Evolutionary conservation across 2,113 vertebrate species (phyloP).

Genomic region (Notechis scutatus): DNA sequence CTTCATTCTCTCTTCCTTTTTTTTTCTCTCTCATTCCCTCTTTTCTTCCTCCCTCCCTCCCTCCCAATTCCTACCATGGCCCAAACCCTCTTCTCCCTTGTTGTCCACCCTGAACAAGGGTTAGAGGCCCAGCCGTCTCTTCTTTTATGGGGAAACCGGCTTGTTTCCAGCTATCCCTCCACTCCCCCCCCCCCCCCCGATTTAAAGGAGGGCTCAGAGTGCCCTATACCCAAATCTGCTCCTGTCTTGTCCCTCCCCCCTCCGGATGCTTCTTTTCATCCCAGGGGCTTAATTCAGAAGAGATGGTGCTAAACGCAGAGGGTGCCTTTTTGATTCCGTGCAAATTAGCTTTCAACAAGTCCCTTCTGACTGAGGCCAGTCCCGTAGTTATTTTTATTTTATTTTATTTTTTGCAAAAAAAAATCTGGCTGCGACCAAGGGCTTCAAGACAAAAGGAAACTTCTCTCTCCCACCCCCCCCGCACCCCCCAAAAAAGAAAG

Average conservation of each 20-base stretch:
- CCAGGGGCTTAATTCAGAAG: not conserved
- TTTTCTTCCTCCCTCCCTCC: not conserved
- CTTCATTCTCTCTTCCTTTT: no score
- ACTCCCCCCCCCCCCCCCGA: fast-evolving
- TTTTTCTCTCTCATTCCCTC: no score
- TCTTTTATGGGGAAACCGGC: not conserved
- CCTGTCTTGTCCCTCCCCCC: no score
- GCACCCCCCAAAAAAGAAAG: not conserved
- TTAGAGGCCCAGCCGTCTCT: not conserved
- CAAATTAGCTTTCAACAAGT: not conserved
- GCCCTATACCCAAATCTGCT: not conserved
- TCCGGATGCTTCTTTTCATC: not conserved
- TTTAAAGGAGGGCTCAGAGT: not conserved
- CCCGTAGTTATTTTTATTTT: not conserved
- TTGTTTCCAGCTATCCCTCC: not conserved
- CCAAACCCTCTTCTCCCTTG: not conserved
- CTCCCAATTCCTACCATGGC: not conserved
- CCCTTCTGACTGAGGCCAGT: not conserved
- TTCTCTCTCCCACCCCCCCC: not conserved
- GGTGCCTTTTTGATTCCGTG: not conserved
- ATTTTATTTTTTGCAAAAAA: not conserved
- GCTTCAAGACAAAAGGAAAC: not conserved
- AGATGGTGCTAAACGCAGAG: not conserved
- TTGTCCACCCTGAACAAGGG: not conserved
- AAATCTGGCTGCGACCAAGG: not conserved